Evolutionary conservation across 1,140 invertebrate genomes (phyloP).

Genomic region (Brachystomella parvula): DNA sequence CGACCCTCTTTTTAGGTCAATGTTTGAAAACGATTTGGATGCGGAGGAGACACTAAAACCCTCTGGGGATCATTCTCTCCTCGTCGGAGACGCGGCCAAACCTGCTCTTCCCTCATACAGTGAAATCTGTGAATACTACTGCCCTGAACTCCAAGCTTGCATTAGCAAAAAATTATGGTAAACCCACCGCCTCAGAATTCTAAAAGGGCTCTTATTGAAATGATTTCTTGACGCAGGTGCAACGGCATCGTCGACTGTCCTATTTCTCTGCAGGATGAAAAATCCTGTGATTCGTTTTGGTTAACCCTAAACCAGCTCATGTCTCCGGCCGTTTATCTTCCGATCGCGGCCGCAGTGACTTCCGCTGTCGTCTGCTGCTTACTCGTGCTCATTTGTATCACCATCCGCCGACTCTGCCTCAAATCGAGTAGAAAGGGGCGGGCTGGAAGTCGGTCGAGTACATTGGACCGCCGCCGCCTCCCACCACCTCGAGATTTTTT

Average conservation of each 20-base stretch:
- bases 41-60: conserved; percentile 1
- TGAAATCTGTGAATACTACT: conserved; percentile 56
- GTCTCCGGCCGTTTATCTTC: conserved; percentile 37
- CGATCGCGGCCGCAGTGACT: conserved; percentile 20
- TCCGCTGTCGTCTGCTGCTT: conserved; percentile 35
- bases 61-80: conserved; percentile 30
- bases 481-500: conserved; percentile 52
- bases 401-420: conserved; percentile 21
- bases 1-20: conserved; percentile 15
- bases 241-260: conserved; percentile 31
- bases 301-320: conserved; percentile 34
- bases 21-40: conserved; percentile 21
- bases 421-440: not conserved
- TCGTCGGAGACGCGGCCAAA: conserved; percentile 20
- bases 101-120: not conserved
- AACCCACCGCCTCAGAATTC: not conserved
- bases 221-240: conserved; percentile 2
- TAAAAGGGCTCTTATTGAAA: not conserved
- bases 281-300: conserved; percentile 38
- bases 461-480: conserved; percentile 39
- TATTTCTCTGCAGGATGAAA: conserved; percentile 28
- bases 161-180: conserved; percentile 74
- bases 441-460: conserved; percentile 21
- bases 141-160: conserved; percentile 80
- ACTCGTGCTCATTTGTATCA: conserved; percentile 30